Evolutionary conservation across 2,797 vertebrate genomes (phyloP).

Genomic region (Pogoniulus pusillus): DNA sequence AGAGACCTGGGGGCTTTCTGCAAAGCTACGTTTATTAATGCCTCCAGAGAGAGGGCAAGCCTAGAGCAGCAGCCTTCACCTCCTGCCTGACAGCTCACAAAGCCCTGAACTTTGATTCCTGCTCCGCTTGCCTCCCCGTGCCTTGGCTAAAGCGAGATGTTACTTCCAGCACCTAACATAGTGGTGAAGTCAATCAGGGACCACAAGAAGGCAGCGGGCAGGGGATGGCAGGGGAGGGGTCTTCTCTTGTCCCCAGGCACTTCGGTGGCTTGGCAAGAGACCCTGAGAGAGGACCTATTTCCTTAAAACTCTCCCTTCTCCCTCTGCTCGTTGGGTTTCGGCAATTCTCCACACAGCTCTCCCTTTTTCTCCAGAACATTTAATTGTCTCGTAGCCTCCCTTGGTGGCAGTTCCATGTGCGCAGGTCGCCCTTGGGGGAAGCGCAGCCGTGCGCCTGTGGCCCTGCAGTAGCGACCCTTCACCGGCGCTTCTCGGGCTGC

Average conservation of each 20-base stretch:
- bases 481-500: neutral
- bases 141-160: neutral
- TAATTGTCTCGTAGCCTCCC: rapidly evolving
- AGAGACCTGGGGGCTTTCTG: neutral
- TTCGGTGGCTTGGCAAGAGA: no score
- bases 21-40: neutral
- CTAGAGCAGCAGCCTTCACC: neutral
- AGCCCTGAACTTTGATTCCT: neutral
- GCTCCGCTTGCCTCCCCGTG: rapidly evolving
- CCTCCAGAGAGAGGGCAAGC: neutral
- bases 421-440: rapidly evolving
- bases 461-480: neutral
- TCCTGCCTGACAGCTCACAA: neutral
- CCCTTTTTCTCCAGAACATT: neutral
- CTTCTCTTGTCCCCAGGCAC: neutral
- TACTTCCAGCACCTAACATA: rapidly evolving
- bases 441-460: neutral
- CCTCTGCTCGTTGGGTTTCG: neutral
- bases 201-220: neutral
- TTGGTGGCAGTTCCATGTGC: neutral
- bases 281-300: rapidly evolving
- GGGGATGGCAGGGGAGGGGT: neutral
- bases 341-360: rapidly evolving
- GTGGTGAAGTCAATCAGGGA: no score
- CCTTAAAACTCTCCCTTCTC: neutral